These are phyloP conservation scores for Pseudobourletiella spinata DNA, from an alignment of 1,140 invertebrate species.

Conservation along the genomic window DNA sequence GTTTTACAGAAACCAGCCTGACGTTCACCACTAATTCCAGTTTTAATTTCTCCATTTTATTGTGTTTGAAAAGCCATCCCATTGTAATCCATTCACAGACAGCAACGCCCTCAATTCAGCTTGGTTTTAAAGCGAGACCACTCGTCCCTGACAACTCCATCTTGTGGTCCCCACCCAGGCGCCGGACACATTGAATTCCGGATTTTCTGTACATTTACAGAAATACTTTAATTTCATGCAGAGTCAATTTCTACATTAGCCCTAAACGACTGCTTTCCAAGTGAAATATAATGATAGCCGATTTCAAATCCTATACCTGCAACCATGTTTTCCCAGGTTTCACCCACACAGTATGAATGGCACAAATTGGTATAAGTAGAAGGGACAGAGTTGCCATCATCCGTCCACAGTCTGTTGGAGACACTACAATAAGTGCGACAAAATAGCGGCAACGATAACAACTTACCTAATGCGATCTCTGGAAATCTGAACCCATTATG, in stretches of 20 bases:
- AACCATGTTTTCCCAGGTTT: conserved; percentile 26
- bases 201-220: no score
- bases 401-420: conserved; percentile 44
- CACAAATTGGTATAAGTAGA: conserved; percentile 51
- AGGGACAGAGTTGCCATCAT: conserved; percentile 47
- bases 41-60: no score
- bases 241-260: background rate
- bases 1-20: no score
- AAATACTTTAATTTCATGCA: background rate
- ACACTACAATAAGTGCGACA: background rate
- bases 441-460: no score
- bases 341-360: conserved; percentile 37
- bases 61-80: no score
- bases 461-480: conserved; percentile 23
- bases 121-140: background rate
- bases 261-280: background rate
- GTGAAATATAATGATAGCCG: background rate
- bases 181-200: background rate
- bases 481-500: conserved; percentile 37
- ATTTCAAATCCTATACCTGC: conserved; percentile 16
- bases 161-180: background rate
- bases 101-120: background rate
- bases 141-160: background rate
- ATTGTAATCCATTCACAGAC: background rate
- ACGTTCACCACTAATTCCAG: no score